These are phyloP conservation scores for Pterophyllum scalare DNA, from an alignment of 2,113 vertebrate species.

Conservation along the genomic window DNA sequence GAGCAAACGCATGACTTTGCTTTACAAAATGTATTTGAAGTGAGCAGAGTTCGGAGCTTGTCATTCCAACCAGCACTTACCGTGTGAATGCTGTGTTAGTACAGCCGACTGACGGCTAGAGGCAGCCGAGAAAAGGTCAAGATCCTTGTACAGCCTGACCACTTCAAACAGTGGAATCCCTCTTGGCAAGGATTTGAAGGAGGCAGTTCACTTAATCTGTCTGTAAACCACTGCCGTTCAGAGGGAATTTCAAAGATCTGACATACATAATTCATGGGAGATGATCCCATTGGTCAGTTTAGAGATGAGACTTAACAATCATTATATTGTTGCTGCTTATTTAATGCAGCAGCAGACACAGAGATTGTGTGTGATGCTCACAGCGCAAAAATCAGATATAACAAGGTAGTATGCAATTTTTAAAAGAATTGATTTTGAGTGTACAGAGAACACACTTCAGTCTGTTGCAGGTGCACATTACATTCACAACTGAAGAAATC, in stretches of 20 bases:
- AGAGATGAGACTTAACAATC: constrained; percentile 5
- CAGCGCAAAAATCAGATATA: not conserved
- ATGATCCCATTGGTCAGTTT: constrained; percentile 19
- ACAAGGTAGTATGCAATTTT: not conserved
- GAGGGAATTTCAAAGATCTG: constrained; percentile 33
- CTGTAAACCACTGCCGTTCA: constrained; percentile 19
- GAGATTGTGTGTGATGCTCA: not conserved
- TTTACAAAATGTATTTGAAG: not conserved
- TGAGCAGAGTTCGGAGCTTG: not conserved
- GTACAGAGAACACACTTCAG: not conserved
- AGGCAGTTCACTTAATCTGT: constrained; percentile 39
- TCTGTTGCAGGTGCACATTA: not conserved
- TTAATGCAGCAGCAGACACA: not conserved
- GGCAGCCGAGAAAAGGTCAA: constrained; percentile 54
- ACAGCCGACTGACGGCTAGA: constrained; percentile 23
- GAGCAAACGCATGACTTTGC: not conserved
- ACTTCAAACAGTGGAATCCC: constrained; percentile 60
- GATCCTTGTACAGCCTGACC: constrained; percentile 48
- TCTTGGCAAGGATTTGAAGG: constrained; percentile 52
- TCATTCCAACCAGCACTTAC: not conserved
- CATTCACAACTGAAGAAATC: not conserved
- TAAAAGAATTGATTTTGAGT: not conserved
- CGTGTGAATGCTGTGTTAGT: constrained; percentile 9
- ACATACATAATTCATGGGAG: constrained; percentile 21
- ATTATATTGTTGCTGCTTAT: not conserved